Evolutionary conservation across 2,888 invertebrate genomes (phyloP), one percentile per base, ranked within the genome.

Genomic region (Apodemia mormo): DNA sequence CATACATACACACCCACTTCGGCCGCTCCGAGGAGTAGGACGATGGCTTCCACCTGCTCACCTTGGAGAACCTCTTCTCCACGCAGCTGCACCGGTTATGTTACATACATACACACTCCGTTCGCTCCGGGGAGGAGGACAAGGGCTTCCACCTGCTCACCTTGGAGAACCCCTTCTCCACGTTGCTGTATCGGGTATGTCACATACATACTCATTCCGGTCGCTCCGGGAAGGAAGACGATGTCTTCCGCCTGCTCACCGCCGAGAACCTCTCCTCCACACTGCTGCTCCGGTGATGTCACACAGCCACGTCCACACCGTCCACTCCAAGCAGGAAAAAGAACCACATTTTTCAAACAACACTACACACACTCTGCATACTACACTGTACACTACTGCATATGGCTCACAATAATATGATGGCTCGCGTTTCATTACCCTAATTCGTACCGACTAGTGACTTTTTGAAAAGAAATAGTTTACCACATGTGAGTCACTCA

Each of bases 141-240:
- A 98, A 98, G 82, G 97, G 97, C 77, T 98, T 98, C 93, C 98
- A 98, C 85, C 95, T 97, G 79, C 95, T 98, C 78, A 98, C 98
- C 2, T 97, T 98, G 0, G 98, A 98, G 91, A 97, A 97, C 85
- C 94, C 98, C 68, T 98, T 98, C 91, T 97, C 97, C 14, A 97
- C 97, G 14, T 92, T 98, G 68, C 88, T 98, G 76, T 97, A 97
- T 77, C 94, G 97, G 89, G 97, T 97, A 87, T 82, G 91, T 82
- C 54, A n/a, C 43, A 49, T 5, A 14, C 66, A 94, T 94, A 29
- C 96, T 52, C 98, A 98, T 88, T 97, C 97, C 73, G 95, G 97
- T 75, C 4, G 97, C 85, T 98, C 98, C 66, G 96, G 98, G 73
- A 96, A 98, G 88, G 96, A 97, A 79, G 97, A 97, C 81, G 98